phyloP scores from a whole-genome alignment of 2,888 invertebrate genomes.

The Limnephilus lunatus region DNA sequence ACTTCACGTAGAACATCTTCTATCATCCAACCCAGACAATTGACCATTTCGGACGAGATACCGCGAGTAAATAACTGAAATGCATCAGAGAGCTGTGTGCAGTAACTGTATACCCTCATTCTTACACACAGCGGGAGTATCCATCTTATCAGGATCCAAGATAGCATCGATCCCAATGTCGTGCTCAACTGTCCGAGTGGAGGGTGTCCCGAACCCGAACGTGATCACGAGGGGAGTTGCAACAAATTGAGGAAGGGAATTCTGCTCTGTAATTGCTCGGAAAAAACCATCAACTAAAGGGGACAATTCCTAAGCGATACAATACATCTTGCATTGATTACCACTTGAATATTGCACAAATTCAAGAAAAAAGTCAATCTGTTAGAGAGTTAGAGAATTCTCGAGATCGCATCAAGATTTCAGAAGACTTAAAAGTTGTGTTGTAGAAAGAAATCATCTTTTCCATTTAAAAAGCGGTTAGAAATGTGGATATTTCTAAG shows the following conservation, averaged over 20 bases:
- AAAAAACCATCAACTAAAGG: neutral
- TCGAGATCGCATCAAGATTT: neutral
- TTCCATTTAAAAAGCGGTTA: neutral
- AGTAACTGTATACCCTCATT: neutral
- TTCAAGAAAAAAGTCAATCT: neutral
- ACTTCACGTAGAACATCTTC: neutral
- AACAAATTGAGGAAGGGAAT: conserved; percentile 27
- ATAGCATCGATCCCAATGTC: conserved; percentile 14
- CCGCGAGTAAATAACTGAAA: no score
- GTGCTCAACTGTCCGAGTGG: neutral
- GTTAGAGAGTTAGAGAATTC: neutral
- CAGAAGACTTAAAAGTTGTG: neutral
- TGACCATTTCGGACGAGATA: neutral
- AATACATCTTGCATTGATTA: neutral
- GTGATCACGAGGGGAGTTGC: neutral
- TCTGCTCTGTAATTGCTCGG: conserved; percentile 34
- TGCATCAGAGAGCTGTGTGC: neutral
- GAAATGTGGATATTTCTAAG: neutral
- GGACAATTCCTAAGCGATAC: neutral
- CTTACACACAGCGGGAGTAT: neutral
- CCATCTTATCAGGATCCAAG: conserved; percentile 8
- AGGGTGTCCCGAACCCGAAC: neutral
- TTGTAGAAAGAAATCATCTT: neutral
- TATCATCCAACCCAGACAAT: neutral
- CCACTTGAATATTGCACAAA: neutral